A percentile compares a stretch with the other conserved stretches of the same genome.
Conservation (phyloP, 2,888 invertebrate genomes). For the Noctuana brunneofusca region DNA sequence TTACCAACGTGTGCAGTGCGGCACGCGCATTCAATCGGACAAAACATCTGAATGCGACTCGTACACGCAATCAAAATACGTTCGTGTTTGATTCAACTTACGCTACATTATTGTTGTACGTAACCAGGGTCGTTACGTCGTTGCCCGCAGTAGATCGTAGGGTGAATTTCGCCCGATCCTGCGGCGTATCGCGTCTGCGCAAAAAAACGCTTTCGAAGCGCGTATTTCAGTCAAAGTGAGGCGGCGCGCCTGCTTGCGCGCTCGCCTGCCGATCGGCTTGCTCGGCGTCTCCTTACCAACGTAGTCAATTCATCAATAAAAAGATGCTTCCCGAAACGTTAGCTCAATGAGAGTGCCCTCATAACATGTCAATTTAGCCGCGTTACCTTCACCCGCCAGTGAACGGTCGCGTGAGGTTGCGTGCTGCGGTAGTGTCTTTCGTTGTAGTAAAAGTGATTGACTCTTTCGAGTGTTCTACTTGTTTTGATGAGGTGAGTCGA, state of each 20-base stretch:
- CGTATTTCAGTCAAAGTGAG: constrained; percentile 69
- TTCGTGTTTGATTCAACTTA: not conserved
- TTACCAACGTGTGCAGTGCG: constrained; percentile 82
- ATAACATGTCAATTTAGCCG: constrained; percentile 67
- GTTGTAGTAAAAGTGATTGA: constrained; percentile 52
- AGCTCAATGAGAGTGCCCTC: constrained; percentile 51
- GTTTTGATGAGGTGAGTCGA: constrained; percentile 77
- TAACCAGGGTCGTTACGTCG: constrained; percentile 43
- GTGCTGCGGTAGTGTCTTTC: constrained; percentile 69
- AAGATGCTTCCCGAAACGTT: constrained; percentile 55
- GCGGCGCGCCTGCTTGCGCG: constrained; percentile 83
- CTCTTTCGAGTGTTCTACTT: constrained; percentile 56
- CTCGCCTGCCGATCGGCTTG: constrained; percentile 77
- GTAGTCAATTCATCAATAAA: constrained; percentile 67
- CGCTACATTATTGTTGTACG: constrained; percentile 2
- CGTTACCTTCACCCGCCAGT: constrained; percentile 45
- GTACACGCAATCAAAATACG: not conserved
- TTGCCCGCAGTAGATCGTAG: constrained; percentile 44
- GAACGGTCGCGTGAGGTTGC: constrained; percentile 50
- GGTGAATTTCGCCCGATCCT: constrained; percentile 79
- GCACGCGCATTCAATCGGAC: constrained; percentile 69
- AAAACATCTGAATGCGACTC: constrained; percentile 38
- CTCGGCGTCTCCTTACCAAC: constrained; percentile 55
- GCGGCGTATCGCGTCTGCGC: constrained; percentile 72
- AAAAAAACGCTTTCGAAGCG: constrained; percentile 58